Evolutionary conservation across 2,113 vertebrate genomes (phyloP), one percentile per base, ranked within the genome.

Genomic region (Sphyrna mokarran): DNA sequence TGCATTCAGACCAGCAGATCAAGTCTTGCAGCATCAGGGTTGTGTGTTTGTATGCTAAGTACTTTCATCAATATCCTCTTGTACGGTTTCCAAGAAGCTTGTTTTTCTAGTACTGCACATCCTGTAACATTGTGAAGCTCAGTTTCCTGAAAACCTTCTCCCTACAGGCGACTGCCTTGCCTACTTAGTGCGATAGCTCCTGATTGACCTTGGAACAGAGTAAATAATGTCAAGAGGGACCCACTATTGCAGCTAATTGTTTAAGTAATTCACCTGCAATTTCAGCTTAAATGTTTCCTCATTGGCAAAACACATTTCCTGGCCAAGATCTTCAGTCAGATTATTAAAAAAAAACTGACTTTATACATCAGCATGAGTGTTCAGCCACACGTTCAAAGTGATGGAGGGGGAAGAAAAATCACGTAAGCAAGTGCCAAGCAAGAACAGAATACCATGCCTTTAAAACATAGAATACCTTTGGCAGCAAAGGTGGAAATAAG

Each of bases 241-340:
- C 43, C 29, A 40, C 40, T 95, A 95, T 72, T 72, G 66, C 68
- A 95, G 94, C 68, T 95, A 95, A 95, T 95, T 95, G 94, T 95
- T 95, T 76, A 95, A 95, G 69, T 70, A 72, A 95, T 72, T 95
- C 69, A 70, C 68, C 69, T 40, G 69, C 68, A 48, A 48, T 95
- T 95, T 95, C 68, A 95, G 94, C 48, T 95, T 95, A 76, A 95
- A 95, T 72, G 69, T 95, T 95, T 95, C 94, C 94, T 72, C 94
- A 72, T 95, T 95, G 68, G 48, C 69, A 72, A 95, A 95, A 18
- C 26, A 72, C 5, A 72, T 95, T 95, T 95, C 94, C 94, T 95
- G 94, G 94, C 94, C 68, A 95, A 72, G 94, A 95, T 95, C 69
- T 43, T 95, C 37, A 72, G 40, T 69, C 94, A 95, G 94, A 95